Base-by-base conservation (phyloP, 1,140 invertebrate genomes). In the Anastatus disparis region DNA sequence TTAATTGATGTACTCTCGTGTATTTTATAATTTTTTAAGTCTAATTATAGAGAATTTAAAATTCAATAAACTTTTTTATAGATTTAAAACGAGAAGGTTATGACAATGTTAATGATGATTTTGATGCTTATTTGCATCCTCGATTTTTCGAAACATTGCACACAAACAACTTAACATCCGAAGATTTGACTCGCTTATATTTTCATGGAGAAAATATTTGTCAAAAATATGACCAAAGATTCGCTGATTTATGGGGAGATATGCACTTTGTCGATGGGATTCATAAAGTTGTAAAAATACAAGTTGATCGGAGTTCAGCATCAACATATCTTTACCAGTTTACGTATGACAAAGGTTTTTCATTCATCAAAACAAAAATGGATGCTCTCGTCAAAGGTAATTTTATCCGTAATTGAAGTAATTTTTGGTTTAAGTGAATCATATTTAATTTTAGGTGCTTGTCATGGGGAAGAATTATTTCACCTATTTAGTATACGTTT, bases 291-390 rank as follows among this genome's bases (percentile, higher is more conserved):
- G 70, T 81, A 4, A 74, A 86, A 67, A 75, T 83, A 3, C 85
- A 88, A 10, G 66, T 79, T 0, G 76, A 80, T 9, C 70, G 70
- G 29, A 72, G 66, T 4, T 29, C 64, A 1, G 70, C 75, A 22
- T 74, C 84, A 0, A 80, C 86, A 2, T 90, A 86, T 69, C 76
- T 88, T 42, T 89, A 89, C 64, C 77, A 80, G 71, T 88, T 89
- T 76, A 80, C 84, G 31, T 86, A 82, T 50, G 77, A 82, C 1
- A 44, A 27, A 8, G 61, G 58, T 24, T 13, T 44, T 2, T 72
- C 74, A 0, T 3, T 70, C 0, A 31, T 58, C 10, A 77, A 76
- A 46, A 31, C 26, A 15, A 0, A 50, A 3, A 35, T 78, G n/a
- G 24, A 67, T 42, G 24, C 27, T 31, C 9, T 29, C 0, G 48